A percentile compares a stretch with the other conserved stretches of the same genome.
phyloP scores from a whole-genome alignment of 2,888 invertebrate genomes.

The Epiblema foenella region DNA sequence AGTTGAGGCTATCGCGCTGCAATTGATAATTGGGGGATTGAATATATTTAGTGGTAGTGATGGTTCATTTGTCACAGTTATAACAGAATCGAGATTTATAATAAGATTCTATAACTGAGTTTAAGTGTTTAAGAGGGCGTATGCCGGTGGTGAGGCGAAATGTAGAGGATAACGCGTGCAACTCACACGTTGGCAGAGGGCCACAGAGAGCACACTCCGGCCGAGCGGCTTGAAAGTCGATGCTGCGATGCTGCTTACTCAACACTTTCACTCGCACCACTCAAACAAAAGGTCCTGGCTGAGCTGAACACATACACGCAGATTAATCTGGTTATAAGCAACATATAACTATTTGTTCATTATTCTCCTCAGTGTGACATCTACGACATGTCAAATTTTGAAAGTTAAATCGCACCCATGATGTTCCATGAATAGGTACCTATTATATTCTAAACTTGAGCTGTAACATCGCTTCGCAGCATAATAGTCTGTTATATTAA shows the following conservation, averaged over 20 bases:
- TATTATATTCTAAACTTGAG: no score
- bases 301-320: conserved; percentile 8
- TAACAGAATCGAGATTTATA: background rate
- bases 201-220: conserved; percentile 16
- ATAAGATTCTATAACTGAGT: conserved; percentile 11
- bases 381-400: no score
- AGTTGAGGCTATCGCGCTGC: no score
- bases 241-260: conserved; percentile 18
- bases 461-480: no score
- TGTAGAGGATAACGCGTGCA: background rate
- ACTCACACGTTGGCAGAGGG: conserved; percentile 17
- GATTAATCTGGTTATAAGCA: background rate
- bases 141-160: background rate
- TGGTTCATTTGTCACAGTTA: background rate
- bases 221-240: background rate
- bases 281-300: background rate
- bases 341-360: no score
- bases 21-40: no score
- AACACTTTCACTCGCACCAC: conserved; percentile 15
- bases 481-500: no score
- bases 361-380: no score
- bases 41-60: no score
- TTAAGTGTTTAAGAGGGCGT: background rate
- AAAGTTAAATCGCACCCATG: no score
- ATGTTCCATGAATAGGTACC: no score